Evolutionary conservation across 1,140 invertebrate genomes (phyloP).

Genomic region (Diplogasteroides magnus): DNA sequence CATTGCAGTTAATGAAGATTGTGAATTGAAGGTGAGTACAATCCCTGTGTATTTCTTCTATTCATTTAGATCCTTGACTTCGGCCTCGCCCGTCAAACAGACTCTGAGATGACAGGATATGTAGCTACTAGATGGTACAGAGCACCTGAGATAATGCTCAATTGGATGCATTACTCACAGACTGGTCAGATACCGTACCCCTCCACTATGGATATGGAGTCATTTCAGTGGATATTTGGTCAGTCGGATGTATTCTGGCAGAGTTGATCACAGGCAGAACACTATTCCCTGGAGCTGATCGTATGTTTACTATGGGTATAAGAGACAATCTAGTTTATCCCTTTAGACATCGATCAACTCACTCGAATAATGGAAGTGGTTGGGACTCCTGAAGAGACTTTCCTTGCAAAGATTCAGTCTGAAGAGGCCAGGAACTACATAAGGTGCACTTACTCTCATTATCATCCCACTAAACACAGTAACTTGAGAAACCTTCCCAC

Average conservation of each 20-base stretch:
- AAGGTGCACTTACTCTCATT: constrained; percentile 52
- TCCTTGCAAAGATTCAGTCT: constrained; percentile 78
- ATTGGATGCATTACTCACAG: constrained; percentile 99
- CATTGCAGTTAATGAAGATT: constrained; percentile 98
- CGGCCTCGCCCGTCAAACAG: constrained; percentile 89
- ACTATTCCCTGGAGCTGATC: constrained; percentile 94
- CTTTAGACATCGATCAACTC: constrained; percentile 81
- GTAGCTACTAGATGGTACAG: constrained; percentile 86
- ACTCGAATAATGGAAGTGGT: constrained; percentile 78
- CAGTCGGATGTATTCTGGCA: constrained; percentile 96
- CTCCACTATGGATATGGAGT: neutral
- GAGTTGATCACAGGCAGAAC: constrained; percentile 89
- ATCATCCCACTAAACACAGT: neutral
- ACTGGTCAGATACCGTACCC: constrained; percentile 64
- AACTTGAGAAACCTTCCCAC: constrained; percentile 15
- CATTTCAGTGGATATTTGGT: constrained; percentile 96
- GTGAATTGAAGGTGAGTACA: constrained; percentile 74
- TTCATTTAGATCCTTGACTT: constrained; percentile 81
- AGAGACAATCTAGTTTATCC: neutral
- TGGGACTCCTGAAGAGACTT: constrained; percentile 76
- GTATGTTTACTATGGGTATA: constrained; percentile 66
- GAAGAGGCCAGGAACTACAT: constrained; percentile 92
- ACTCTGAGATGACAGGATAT: constrained; percentile 99
- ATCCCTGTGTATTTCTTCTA: neutral
- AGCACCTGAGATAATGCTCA: constrained; percentile 97